phyloP scores from a whole-genome alignment of 92 coral and sea anemone species.

The Porites rus region DNA sequence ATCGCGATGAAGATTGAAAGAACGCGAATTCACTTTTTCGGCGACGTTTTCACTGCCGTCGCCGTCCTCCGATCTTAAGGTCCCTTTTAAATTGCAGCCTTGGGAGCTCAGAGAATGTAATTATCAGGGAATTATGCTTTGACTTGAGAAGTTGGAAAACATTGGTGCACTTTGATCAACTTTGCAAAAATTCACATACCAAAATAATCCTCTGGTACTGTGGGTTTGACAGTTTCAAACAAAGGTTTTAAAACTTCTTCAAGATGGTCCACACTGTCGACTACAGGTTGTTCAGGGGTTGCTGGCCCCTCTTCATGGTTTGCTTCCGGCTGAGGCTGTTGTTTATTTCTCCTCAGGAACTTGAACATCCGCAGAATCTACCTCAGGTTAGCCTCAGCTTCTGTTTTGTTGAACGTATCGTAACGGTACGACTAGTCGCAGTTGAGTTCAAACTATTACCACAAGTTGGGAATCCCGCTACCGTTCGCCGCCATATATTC shows the following conservation, averaged over 20 bases:
- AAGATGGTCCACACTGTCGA: neutral
- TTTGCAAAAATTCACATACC: constrained; percentile 14
- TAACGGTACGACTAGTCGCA: neutral
- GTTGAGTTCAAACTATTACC: neutral
- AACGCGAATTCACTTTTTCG: too few species aligned
- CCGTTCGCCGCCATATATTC: constrained; percentile 6
- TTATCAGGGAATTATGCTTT: too few species aligned
- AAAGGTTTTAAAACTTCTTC: constrained; percentile 53
- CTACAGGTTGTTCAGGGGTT: neutral
- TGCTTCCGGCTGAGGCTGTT: neutral
- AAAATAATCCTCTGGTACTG: constrained; percentile 43
- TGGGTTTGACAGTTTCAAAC: constrained; percentile 40
- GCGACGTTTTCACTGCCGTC: too few species aligned
- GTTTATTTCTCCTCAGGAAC: constrained; percentile 53
- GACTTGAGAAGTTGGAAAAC: too few species aligned
- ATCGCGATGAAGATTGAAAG: too few species aligned
- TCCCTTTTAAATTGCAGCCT: too few species aligned
- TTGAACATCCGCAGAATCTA: constrained; percentile 40
- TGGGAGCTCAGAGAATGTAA: too few species aligned
- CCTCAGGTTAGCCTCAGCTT: neutral
- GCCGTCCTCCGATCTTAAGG: too few species aligned
- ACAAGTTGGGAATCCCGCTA: neutral
- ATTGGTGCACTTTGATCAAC: neutral
- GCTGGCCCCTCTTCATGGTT: neutral
- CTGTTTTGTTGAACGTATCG: neutral